These are phyloP conservation scores for Paracentrotus lividus DNA, from an alignment of 53 echinoderm and acorn worm genomes.

Conservation along the genomic window DNA sequence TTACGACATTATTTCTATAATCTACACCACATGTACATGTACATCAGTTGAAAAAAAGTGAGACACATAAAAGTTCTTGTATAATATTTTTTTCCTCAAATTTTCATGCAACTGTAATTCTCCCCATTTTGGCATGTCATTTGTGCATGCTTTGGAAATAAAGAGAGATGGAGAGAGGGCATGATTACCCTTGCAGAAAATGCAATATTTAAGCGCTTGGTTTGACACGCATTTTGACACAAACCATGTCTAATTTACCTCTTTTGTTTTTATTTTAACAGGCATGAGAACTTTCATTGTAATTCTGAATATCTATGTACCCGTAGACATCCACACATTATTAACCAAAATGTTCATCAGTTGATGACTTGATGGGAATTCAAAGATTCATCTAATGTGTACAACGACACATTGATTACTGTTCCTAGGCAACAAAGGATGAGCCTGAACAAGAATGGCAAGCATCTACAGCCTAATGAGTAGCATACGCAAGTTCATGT, in stretches of 20 bases:
- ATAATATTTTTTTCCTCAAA: too few relatives aligned
- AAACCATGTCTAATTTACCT: too few relatives aligned
- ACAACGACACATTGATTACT: constrained; percentile 21
- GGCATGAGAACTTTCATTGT: not conserved
- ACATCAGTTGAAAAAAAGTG: not conserved
- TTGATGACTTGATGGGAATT: not conserved
- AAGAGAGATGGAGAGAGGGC: too few relatives aligned
- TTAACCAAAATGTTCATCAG: not conserved
- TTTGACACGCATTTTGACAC: too few relatives aligned
- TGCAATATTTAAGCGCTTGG: too few relatives aligned
- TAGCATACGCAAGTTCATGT: not conserved
- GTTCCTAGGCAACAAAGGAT: constrained; percentile 19
- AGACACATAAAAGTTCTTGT: too few relatives aligned
- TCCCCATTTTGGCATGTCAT: not conserved
- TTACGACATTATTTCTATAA: not conserved
- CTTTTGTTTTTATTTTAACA: too few relatives aligned
- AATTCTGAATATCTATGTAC: not conserved
- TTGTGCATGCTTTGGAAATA: not conserved
- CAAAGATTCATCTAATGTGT: not conserved
- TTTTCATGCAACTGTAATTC: too few relatives aligned
- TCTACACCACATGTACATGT: constrained; percentile 7
- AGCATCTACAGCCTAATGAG: constrained; percentile 3
- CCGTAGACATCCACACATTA: not conserved
- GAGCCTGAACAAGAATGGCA: not conserved
- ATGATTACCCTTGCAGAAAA: too few relatives aligned